Conservation (phyloP, 2,888 invertebrate genomes). For the Bursaphelenchus okinawaensis region DNA sequence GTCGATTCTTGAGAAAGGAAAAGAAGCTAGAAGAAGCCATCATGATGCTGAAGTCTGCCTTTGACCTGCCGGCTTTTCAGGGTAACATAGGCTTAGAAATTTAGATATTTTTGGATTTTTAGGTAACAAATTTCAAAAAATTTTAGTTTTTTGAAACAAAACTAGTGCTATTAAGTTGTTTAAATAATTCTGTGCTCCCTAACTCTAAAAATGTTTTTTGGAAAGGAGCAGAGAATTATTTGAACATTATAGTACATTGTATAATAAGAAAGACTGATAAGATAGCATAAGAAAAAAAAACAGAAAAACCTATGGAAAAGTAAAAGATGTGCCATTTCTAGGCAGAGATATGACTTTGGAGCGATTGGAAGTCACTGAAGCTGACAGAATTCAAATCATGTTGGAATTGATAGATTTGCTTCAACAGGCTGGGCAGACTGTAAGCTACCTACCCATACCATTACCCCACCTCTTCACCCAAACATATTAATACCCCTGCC, state of each 20-base stretch:
- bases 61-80: constrained; percentile 68
- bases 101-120: not conserved
- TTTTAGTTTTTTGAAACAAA: no score
- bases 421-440: constrained; percentile 56
- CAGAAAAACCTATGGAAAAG: no score
- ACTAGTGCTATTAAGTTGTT: no score
- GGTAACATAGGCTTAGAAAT: constrained; percentile 14
- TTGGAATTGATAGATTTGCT: constrained; percentile 72
- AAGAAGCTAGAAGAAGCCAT: constrained; percentile 71
- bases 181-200: no score
- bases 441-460: not conserved
- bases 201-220: no score
- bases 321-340: no score
- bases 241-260: no score
- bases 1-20: constrained; percentile 73
- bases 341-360: constrained; percentile 10
- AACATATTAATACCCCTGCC: no score
- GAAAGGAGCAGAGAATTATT: no score
- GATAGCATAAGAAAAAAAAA: no score
- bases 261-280: no score
- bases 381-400: constrained; percentile 78
- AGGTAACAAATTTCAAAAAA: not conserved
- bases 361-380: constrained; percentile 37
- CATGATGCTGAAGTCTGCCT: constrained; percentile 71
- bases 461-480: no score